phyloP scores from a whole-genome alignment of 1,140 invertebrate genomes.

The Gonatopus flavifemur region DNA sequence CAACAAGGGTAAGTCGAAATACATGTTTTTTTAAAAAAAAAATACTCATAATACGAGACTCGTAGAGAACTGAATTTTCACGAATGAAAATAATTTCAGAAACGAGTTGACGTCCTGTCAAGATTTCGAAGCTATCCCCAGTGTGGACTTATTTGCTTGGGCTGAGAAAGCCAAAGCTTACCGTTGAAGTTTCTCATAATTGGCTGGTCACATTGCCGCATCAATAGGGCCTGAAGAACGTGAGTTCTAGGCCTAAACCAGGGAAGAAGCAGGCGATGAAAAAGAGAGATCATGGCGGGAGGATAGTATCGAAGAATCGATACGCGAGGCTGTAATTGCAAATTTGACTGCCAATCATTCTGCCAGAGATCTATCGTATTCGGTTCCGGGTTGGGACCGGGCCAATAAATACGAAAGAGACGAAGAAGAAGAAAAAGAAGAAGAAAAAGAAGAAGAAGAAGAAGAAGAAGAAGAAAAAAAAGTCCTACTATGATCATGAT shows the following conservation, averaged over 20 bases:
- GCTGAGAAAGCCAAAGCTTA: conserved; percentile 52
- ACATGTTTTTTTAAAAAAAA: conserved; percentile 1
- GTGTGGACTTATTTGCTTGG: conserved; percentile 52
- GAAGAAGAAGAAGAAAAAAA: conserved; percentile 1
- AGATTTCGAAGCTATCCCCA: conserved; percentile 50
- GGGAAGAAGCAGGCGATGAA: background rate
- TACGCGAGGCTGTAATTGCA: no score
- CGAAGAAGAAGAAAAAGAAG: background rate
- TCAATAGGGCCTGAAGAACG: conserved; percentile 16
- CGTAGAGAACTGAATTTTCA: background rate
- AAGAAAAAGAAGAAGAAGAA: conserved; percentile 1
- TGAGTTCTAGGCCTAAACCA: no score
- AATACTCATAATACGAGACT: background rate
- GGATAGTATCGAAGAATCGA: no score
- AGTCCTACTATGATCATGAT: no score
- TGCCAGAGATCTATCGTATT: background rate
- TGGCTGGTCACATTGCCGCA: conserved; percentile 50
- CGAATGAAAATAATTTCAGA: conserved; percentile 18
- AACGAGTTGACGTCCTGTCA: conserved; percentile 44
- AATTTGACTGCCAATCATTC: background rate
- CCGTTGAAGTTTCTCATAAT: conserved; percentile 45
- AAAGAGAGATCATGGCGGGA: background rate
- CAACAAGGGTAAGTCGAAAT: conserved; percentile 52
- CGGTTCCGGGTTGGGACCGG: background rate
- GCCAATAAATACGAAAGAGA: background rate